Evolutionary conservation across 2,888 invertebrate genomes (phyloP).

Genomic region (Torymus auratus): DNA sequence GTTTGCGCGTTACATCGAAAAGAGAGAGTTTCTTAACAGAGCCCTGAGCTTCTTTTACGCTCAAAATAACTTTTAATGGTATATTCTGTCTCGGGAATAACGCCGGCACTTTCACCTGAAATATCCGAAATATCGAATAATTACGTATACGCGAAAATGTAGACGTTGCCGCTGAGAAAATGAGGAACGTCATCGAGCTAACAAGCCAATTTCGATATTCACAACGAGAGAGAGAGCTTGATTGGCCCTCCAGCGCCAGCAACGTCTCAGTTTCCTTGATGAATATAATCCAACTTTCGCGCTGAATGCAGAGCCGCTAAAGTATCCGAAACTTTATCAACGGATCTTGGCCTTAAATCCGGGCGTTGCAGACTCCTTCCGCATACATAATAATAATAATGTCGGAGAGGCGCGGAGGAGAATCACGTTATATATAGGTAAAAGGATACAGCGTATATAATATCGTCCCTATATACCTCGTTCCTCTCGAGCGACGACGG

Average conservation of each 20-base stretch:
- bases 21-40: too few relatives aligned
- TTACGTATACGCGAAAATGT: too few relatives aligned
- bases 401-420: not conserved
- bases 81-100: too few relatives aligned
- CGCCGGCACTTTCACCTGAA: too few relatives aligned
- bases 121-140: too few relatives aligned
- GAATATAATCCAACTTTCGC: conserved; percentile 24
- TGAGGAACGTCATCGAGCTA: not conserved
- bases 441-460: too few relatives aligned
- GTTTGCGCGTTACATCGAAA: too few relatives aligned
- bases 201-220: conserved; percentile 8
- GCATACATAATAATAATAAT: conserved; percentile 8
- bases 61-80: too few relatives aligned
- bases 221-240: not conserved
- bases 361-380: too few relatives aligned
- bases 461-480: not conserved
- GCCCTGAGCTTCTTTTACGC: too few relatives aligned
- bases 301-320: conserved; percentile 17
- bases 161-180: not conserved
- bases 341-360: too few relatives aligned
- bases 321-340: conserved; percentile 9
- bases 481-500: not conserved
- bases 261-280: conserved; percentile 5
- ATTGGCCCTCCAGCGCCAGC: not conserved
- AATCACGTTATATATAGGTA: not conserved